Percentiles rank a stretch among this genome's conserved stretches.
phyloP scores from a whole-genome alignment of 2,113 vertebrate species.

The Microcebus murinus region DNA sequence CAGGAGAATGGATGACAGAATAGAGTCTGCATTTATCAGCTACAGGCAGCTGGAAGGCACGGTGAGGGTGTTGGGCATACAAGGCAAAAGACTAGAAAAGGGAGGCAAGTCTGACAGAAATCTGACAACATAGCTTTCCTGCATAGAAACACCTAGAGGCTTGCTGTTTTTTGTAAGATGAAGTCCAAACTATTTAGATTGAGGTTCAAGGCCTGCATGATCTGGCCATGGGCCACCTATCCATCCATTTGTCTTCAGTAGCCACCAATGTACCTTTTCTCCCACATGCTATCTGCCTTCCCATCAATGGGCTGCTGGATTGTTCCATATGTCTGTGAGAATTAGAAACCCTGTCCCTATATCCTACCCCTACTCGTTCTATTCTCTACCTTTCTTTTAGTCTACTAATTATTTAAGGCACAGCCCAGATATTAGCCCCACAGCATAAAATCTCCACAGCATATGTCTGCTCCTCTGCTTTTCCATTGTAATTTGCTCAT shows the following conservation, averaged over 20 bases:
- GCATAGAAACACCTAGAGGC: neutral
- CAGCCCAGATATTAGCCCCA: neutral
- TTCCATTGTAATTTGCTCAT: neutral
- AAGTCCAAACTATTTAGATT: neutral
- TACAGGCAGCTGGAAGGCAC: neutral
- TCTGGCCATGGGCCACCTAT: neutral
- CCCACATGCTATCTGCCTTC: neutral
- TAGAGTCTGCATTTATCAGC: neutral
- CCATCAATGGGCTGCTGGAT: neutral
- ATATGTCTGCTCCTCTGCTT: neutral
- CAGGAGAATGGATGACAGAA: neutral
- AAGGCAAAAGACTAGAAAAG: neutral
- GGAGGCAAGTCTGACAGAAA: neutral
- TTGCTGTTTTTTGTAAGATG: neutral
- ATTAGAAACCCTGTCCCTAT: neutral
- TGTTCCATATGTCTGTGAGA: neutral
- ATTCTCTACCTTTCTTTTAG: neutral
- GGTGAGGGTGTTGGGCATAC: neutral
- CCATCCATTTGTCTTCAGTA: neutral
- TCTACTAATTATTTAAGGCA: neutral
- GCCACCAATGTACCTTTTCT: neutral
- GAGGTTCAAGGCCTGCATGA: neutral
- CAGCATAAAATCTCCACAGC: neutral
- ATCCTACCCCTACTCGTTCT: neutral
- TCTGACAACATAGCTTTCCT: neutral